phyloP scores from a whole-genome alignment of 2,113 vertebrate species.

The Picathartes gymnocephalus region DNA sequence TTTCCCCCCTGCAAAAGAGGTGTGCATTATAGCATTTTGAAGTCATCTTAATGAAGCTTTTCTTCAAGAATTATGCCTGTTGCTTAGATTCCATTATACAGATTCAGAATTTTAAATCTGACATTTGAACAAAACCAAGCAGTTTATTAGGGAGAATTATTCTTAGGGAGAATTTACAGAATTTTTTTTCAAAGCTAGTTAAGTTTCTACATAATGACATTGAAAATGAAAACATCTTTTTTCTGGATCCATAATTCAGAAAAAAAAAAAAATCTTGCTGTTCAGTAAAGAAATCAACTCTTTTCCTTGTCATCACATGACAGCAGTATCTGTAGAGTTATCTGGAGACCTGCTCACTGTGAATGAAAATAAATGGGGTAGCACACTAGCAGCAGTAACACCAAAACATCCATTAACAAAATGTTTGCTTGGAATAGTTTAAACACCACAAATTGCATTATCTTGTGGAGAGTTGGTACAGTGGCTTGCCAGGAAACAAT shows the following conservation, averaged over 20 bases:
- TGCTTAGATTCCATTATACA: neutral
- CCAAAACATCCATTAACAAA: neutral
- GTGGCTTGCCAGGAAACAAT: neutral
- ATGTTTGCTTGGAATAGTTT: neutral
- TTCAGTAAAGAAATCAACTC: neutral
- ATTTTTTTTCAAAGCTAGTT: neutral
- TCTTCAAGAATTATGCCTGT: neutral
- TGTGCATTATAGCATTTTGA: neutral
- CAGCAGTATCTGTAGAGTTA: neutral
- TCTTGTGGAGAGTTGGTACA: neutral
- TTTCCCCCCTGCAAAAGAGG: neutral
- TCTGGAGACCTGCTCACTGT: neutral
- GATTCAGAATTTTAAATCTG: neutral
- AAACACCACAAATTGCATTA: neutral
- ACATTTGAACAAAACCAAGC: neutral
- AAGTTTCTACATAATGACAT: neutral
- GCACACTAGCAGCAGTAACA: neutral
- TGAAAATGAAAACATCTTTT: neutral
- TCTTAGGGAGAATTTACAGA: neutral
- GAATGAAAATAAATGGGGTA: neutral
- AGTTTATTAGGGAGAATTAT: neutral
- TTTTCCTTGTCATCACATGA: neutral
- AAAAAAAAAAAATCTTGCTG: neutral
- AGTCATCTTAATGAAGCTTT: neutral
- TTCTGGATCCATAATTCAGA: neutral